Evolutionary conservation across 2,888 invertebrate species (phyloP), one percentile per base, ranked within the genome.

Genomic region (Tetragonula carbonaria): DNA sequence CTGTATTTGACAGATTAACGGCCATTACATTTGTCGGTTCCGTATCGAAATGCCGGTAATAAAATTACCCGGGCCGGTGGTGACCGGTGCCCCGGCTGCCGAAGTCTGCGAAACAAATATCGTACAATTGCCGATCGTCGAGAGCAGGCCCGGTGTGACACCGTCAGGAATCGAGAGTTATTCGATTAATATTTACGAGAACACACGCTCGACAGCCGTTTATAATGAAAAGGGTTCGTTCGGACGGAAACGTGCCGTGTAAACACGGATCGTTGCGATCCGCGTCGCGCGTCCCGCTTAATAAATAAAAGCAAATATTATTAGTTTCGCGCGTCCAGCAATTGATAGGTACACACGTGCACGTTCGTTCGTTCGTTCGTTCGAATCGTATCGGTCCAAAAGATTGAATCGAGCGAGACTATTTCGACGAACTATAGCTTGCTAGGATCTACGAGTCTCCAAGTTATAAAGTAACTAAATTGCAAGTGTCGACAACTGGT

Each of bases 111-210:
- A 75, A 80, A 75, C 75, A 72, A 82, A 82, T 70, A 70, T 80
- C 80, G 68, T 70, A 18, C 68, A 62, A 81, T 71, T 63, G 63
- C 50, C 63, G 51, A 82, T 74, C 74, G 71, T n/a, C 28, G 57
- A n/a, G 38, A n/a, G 38, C 65, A 21, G 23, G 21, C n/a, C 45
- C 45, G 45, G 50, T 28, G 45, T n/a, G 45, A 67, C 81, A 53
- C 66, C 23, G 38, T 13, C 51, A 53, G 28, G 66, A 16, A 71
- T 74, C 74, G 68, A 79, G 81, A 79, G 68, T 75, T 74, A 65
- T 82, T 82, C 59, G 80, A 80, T 71, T 82, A 80, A 80, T 82
- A 80, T 82, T 82, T 80, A 75, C 80, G 80, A 50, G 74, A 33
- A 45, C 45, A 55, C 79, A 50, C 57, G 55, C 33, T 16, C 53